These are phyloP conservation scores for Penelope pileata DNA, from an alignment of 2,113 vertebrate species.

Conservation along the genomic window DNA sequence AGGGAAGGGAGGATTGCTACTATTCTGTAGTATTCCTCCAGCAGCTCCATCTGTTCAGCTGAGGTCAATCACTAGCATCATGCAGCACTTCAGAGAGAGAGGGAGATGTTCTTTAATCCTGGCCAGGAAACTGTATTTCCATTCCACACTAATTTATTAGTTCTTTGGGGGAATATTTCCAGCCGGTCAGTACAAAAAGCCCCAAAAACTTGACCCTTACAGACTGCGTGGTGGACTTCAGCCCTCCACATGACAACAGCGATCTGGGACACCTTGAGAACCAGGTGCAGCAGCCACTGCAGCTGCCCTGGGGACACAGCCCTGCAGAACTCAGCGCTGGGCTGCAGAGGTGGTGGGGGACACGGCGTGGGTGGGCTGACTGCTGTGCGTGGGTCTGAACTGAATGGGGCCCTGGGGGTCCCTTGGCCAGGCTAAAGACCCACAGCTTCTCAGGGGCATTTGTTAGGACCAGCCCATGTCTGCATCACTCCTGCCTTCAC, in stretches of 20 bases:
- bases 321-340: background rate
- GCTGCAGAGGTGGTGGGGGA: background rate
- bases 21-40: slow-evolving; percentile 52
- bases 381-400: background rate
- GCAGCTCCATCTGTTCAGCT: slow-evolving; percentile 50
- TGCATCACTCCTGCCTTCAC: background rate
- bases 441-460: background rate
- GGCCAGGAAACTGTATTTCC: slow-evolving; percentile 18
- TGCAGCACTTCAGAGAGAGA: slow-evolving; percentile 24
- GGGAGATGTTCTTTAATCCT: slow-evolving; percentile 21
- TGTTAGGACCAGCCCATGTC: background rate
- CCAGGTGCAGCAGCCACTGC: background rate
- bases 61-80: slow-evolving; percentile 59
- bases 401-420: background rate
- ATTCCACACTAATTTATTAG: background rate
- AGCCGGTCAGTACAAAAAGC: background rate
- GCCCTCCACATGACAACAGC: rapidly evolving
- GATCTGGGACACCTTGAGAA: background rate
- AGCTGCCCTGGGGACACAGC: background rate
- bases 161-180: background rate
- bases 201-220: background rate
- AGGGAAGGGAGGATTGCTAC: slow-evolving; percentile 53
- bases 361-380: background rate
- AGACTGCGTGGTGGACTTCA: background rate
- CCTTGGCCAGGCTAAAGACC: background rate